phyloP scores from a whole-genome alignment of 2,113 vertebrate genomes.

The Bujurquina vittata region DNA sequence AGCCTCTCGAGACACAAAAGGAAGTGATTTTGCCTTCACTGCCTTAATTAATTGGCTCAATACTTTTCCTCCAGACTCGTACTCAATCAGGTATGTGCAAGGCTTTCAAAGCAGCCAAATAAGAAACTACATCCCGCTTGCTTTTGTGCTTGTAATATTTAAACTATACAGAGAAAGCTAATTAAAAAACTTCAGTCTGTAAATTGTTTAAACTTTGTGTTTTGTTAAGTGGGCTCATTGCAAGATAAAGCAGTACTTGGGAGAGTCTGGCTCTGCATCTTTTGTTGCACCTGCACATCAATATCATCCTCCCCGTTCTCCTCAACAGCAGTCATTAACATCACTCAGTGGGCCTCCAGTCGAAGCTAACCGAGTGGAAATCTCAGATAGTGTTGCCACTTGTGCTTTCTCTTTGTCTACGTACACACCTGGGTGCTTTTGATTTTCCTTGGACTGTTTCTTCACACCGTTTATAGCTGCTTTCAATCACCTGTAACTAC shows the following conservation, averaged over 20 bases:
- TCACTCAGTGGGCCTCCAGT: conserved; percentile 50
- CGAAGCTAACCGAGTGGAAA: conserved; percentile 58
- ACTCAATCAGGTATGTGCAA: conserved; percentile 12
- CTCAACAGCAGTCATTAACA: conserved; percentile 56
- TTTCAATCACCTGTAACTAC: conserved; percentile 34
- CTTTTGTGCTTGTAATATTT: background rate
- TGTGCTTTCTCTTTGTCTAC: conserved; percentile 22
- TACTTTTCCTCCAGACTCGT: conserved; percentile 1
- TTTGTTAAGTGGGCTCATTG: background rate
- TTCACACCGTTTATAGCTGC: conserved; percentile 34
- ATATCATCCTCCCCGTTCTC: conserved; percentile 30
- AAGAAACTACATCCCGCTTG: background rate
- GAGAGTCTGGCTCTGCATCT: conserved; percentile 25
- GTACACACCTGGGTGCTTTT: conserved; percentile 49
- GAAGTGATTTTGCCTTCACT: conserved; percentile 22
- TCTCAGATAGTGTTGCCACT: conserved; percentile 25
- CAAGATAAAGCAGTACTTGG: conserved; percentile 19
- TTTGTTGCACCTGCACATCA: conserved; percentile 52
- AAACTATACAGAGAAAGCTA: background rate
- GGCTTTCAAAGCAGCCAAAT: conserved; percentile 23
- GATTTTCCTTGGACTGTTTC: conserved; percentile 3
- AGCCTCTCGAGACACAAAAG: conserved; percentile 1
- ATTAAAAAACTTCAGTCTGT: background rate
- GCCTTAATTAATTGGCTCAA: conserved; percentile 24
- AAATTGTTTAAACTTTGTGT: conserved; percentile 19